phyloP scores from a whole-genome alignment of 2,888 invertebrate species.

The Clistopyga incitator region DNA sequence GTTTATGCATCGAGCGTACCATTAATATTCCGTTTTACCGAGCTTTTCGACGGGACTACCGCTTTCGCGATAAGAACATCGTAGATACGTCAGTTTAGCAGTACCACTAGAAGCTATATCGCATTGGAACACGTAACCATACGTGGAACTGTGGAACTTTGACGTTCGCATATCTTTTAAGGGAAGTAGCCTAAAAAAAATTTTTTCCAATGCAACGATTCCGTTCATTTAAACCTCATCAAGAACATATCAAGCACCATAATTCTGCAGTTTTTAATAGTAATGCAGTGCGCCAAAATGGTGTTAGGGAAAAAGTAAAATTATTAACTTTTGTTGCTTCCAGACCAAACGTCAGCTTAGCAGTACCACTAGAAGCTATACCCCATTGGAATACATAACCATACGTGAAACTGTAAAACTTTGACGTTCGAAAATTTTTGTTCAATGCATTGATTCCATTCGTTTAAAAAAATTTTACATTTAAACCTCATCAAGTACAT shows the following conservation, averaged over 20 bases:
- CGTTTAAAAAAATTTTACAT: too few species aligned
- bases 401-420: neutral
- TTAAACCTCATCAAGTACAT: too few species aligned
- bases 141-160: neutral
- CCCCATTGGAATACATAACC: neutral
- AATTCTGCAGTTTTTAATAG: too few species aligned
- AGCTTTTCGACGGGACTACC: slow-evolving; percentile 74
- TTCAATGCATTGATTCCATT: too few species aligned
- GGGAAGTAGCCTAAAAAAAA: too few species aligned
- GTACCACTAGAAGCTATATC: neutral
- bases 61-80: slow-evolving; percentile 70
- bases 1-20: slow-evolving; percentile 78
- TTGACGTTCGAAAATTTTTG: slow-evolving; percentile 4
- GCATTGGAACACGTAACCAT: slow-evolving; percentile 4
- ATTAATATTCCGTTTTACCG: slow-evolving; percentile 79
- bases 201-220: too few species aligned
- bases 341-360: slow-evolving; percentile 11
- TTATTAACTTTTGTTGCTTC: too few species aligned
- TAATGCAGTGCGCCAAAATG: too few species aligned
- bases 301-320: too few species aligned
- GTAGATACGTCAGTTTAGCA: slow-evolving; percentile 30
- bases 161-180: slow-evolving; percentile 4
- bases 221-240: too few species aligned
- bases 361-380: neutral
- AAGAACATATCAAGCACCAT: too few species aligned